Evolutionary conservation across 2,113 vertebrate species (phyloP).

Genomic region (Carassius gibelio): DNA sequence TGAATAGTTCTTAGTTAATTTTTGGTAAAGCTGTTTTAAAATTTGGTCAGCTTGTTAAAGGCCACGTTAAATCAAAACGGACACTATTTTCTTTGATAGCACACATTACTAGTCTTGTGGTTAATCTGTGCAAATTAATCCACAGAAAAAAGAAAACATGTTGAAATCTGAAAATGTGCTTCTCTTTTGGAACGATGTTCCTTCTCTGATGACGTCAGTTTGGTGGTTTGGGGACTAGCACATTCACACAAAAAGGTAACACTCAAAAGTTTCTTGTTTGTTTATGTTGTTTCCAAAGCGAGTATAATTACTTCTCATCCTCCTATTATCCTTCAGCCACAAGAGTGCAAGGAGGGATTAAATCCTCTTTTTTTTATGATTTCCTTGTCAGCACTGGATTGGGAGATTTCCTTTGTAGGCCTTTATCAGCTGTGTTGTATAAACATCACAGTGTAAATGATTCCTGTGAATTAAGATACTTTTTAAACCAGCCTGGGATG

Average conservation of each 20-base stretch:
- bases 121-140: no score
- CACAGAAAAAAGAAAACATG: no score
- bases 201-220: no score
- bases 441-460: slow-evolving; percentile 25
- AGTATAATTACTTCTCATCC: not conserved
- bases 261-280: not conserved
- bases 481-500: not conserved
- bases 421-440: not conserved
- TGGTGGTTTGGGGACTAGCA: not conserved
- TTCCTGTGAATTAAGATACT: slow-evolving; percentile 13
- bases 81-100: no score
- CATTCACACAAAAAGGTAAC: not conserved
- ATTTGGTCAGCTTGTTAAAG: no score
- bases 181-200: no score
- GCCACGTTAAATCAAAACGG: no score
- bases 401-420: not conserved
- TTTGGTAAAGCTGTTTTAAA: no score
- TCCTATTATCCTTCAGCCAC: not conserved
- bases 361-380: not conserved
- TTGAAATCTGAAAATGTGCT: no score
- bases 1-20: not conserved
- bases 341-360: not conserved
- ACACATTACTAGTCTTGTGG: no score
- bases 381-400: not conserved
- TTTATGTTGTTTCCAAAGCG: not conserved